Evolutionary conservation across 2,888 invertebrate species (phyloP).

Genomic region (Acleris cristana): DNA sequence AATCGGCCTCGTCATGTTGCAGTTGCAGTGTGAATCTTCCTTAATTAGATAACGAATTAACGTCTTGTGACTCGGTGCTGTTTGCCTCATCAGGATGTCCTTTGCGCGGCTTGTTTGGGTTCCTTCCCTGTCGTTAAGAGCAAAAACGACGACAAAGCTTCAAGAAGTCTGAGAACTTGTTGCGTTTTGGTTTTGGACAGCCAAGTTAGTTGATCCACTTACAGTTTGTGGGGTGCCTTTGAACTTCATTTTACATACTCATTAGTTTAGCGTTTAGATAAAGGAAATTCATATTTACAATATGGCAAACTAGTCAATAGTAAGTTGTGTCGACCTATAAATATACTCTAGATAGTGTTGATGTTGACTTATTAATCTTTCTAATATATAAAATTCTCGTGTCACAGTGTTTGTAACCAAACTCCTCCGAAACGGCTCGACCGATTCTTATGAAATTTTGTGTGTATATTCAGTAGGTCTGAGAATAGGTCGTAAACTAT

Average conservation of each 20-base stretch:
- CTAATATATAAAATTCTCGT: no score
- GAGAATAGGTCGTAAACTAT: no score
- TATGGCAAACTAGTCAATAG: no score
- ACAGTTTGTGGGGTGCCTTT: conserved; percentile 3
- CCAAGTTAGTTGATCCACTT: conserved; percentile 8
- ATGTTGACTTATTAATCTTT: no score
- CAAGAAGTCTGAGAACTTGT: neutral
- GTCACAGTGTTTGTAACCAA: no score
- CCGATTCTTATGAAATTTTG: no score
- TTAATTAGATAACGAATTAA: conserved; percentile 80
- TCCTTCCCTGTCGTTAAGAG: neutral
- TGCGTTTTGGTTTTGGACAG: neutral
- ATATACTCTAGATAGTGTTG: no score
- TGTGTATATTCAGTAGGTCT: no score
- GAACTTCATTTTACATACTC: neutral
- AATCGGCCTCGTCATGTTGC: conserved; percentile 23
- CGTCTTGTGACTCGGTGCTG: conserved; percentile 64
- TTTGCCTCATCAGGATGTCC: conserved; percentile 65
- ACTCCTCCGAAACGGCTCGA: no score
- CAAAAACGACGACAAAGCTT: conserved; percentile 10
- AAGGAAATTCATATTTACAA: no score
- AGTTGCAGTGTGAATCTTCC: conserved; percentile 50
- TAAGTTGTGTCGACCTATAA: no score
- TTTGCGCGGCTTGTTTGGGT: conserved; percentile 59
- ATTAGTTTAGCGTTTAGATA: conserved; percentile 7